Conservation (phyloP, 2,113 vertebrate species). For the Puma concolor region DNA sequence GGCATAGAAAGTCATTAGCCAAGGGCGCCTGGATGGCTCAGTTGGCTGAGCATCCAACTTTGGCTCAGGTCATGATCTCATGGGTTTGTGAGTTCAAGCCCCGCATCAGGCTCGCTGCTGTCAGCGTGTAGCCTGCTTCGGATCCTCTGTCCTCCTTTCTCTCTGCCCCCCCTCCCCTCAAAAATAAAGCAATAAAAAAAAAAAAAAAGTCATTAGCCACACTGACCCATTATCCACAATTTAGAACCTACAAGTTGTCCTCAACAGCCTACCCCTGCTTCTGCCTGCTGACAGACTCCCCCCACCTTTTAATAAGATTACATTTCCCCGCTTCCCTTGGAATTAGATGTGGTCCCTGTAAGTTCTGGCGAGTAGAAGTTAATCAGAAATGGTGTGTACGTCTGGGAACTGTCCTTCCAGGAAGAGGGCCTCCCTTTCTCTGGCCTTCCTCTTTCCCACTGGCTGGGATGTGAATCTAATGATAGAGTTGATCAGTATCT, state of each 20-base stretch:
- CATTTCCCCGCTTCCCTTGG: constrained; percentile 10
- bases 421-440: background rate
- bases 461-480: background rate
- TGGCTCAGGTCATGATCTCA: no score
- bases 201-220: background rate
- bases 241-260: background rate
- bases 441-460: background rate
- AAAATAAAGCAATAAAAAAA: no score
- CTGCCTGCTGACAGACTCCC: background rate
- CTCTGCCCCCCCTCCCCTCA: no score
- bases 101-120: no score
- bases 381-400: background rate
- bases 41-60: no score
- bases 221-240: background rate
- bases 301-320: background rate
- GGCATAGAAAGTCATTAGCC: constrained; percentile 42
- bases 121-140: no score
- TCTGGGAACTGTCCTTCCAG: background rate
- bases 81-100: no score
- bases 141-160: no score
- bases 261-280: background rate
- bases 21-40: no score
- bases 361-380: background rate
- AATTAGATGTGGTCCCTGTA: background rate
- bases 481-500: background rate